Conservation (phyloP, 1,140 invertebrate genomes). For the Neodiprion pinetum region DNA sequence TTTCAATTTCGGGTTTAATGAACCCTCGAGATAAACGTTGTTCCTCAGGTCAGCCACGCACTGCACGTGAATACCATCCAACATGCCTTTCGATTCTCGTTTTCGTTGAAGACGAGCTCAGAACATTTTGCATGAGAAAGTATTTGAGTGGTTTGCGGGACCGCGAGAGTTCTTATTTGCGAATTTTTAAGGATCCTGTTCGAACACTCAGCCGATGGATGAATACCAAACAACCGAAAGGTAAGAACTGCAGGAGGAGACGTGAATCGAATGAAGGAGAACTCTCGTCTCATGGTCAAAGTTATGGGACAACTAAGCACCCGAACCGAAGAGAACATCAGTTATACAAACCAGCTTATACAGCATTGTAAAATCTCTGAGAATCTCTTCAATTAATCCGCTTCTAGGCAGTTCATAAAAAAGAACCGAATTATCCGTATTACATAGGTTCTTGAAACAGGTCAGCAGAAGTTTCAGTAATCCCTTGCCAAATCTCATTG, state of each 20-base stretch:
- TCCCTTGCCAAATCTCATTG: no score
- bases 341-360: no score
- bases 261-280: background rate
- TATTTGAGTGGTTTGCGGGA: conserved; percentile 80
- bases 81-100: conserved; percentile 79
- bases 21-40: conserved; percentile 73
- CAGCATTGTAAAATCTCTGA: no score
- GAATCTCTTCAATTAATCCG: no score
- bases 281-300: background rate
- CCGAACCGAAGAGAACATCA: no score
- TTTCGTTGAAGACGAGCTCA: conserved; percentile 77
- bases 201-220: background rate
- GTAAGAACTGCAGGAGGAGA: background rate
- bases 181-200: conserved; percentile 53
- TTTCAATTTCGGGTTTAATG: conserved; percentile 72
- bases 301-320: no score
- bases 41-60: conserved; percentile 72
- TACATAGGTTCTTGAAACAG: no score
- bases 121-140: conserved; percentile 76
- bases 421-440: no score
- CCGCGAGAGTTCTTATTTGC: conserved; percentile 77
- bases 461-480: no score
- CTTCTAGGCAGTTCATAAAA: no score
- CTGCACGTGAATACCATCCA: conserved; percentile 72
- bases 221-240: background rate